phyloP scores from a whole-genome alignment of 1,140 invertebrate species.

The Euschistus heros region DNA sequence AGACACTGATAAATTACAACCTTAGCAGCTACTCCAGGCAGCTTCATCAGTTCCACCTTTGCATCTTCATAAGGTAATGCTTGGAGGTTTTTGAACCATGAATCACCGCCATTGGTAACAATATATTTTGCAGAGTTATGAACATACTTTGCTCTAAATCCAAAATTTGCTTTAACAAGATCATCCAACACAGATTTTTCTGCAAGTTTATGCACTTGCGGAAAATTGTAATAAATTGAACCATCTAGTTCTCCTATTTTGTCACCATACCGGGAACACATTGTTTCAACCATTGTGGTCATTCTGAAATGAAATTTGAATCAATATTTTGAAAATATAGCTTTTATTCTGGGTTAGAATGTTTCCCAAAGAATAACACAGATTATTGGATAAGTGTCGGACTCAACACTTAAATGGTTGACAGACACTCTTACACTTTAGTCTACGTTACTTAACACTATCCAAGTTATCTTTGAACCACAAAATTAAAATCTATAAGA shows the following conservation, averaged over 20 bases:
- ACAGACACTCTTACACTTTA: no score
- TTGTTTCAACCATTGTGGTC: slow-evolving; percentile 80
- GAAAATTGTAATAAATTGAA: slow-evolving; percentile 66
- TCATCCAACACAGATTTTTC: slow-evolving; percentile 52
- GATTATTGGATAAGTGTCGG: no score
- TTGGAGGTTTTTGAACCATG: slow-evolving; percentile 63
- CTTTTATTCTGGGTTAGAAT: no score
- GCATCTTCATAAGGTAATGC: slow-evolving; percentile 60
- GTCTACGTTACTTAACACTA: no score
- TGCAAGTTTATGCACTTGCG: slow-evolving; percentile 53
- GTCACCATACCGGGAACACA: slow-evolving; percentile 71
- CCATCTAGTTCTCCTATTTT: slow-evolving; percentile 58
- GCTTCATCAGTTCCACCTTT: slow-evolving; percentile 55
- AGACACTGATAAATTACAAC: slow-evolving; percentile 35
- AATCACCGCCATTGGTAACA: slow-evolving; percentile 47
- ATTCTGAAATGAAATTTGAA: slow-evolving; percentile 49
- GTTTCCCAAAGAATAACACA: no score
- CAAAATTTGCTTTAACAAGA: slow-evolving; percentile 73
- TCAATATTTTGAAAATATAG: no score
- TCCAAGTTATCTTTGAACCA: no score
- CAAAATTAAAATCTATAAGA: no score
- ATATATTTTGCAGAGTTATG: slow-evolving; percentile 58
- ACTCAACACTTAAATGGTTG: no score
- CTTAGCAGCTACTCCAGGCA: slow-evolving; percentile 82
- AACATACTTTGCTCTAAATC: slow-evolving; percentile 84